A percentile compares a stretch with the other conserved stretches of the same genome.
Conservation (phyloP, 2,888 invertebrate species). For the Cecidostiba fungosa region DNA sequence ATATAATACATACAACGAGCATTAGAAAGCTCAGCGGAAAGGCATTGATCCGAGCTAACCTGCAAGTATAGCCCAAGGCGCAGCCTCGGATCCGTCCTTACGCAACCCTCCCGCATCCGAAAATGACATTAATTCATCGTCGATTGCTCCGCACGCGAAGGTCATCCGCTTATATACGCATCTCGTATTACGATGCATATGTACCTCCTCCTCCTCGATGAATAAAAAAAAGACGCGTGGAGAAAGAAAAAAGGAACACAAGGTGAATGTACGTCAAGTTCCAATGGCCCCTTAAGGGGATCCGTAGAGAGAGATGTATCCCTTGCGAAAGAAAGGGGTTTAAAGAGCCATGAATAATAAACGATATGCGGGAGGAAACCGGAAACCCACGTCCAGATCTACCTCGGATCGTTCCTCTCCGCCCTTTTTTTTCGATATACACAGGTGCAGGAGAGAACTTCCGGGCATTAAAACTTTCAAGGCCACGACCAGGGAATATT, state of each 20-base stretch:
- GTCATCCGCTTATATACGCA: constrained; percentile 28
- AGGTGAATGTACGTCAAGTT: constrained; percentile 42
- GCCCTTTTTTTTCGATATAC: constrained; percentile 27
- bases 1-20: not conserved
- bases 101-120: not conserved
- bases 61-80: not conserved
- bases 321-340: constrained; percentile 59
- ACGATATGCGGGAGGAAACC: constrained; percentile 41
- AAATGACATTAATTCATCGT: constrained; percentile 48
- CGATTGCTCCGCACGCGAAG: constrained; percentile 51
- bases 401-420: constrained; percentile 49
- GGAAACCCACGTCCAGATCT: constrained; percentile 56
- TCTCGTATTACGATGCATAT: constrained; percentile 49
- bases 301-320: constrained; percentile 9
- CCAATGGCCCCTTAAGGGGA: constrained; percentile 33
- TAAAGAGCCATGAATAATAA: constrained; percentile 56
- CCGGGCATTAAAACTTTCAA: constrained; percentile 34
- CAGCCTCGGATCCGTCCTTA: not conserved
- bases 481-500: constrained; percentile 47
- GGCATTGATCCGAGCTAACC: constrained; percentile 4
- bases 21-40: constrained; percentile 13
- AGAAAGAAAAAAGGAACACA: not conserved
- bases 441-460: constrained; percentile 51
- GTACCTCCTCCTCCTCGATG: constrained; percentile 20
- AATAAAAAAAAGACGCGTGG: not conserved